These are phyloP conservation scores for Sarcophaga variegata DNA, from an alignment of 2,888 invertebrate species.

Conservation along the genomic window DNA sequence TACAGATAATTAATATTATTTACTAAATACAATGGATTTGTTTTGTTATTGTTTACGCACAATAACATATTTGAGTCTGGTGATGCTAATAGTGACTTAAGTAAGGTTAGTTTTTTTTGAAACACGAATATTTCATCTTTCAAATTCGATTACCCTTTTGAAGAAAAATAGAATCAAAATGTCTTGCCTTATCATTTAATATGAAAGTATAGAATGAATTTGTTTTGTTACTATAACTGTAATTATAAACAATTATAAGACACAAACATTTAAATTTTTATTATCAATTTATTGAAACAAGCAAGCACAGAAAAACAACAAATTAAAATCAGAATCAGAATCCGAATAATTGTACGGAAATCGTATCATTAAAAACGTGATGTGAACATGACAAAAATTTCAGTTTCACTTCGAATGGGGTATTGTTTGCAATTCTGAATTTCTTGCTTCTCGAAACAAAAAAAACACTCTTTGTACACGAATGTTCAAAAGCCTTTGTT, in stretches of 20 bases:
- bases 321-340: no score
- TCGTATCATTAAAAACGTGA: slow-evolving; percentile 49
- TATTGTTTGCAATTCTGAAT: background rate
- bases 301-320: no score
- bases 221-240: no score
- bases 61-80: background rate
- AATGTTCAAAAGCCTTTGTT: background rate
- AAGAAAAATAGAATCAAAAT: background rate
- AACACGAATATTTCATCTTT: background rate
- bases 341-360: background rate
- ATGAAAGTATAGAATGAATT: no score
- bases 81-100: slow-evolving; percentile 11
- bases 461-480: no score
- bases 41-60: slow-evolving; percentile 51
- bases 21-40: background rate
- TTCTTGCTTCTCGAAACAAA: background rate
- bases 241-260: background rate
- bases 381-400: slow-evolving; percentile 22
- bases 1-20: slow-evolving; percentile 12
- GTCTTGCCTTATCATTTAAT: slow-evolving; percentile 41
- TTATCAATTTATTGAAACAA: slow-evolving; percentile 20
- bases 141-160: slow-evolving; percentile 20
- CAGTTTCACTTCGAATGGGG: slow-evolving; percentile 21
- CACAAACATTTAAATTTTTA: background rate
- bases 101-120: slow-evolving; percentile 42